Percentiles rank a stretch among this genome's conserved stretches.
phyloP scores from a whole-genome alignment of 2,797 vertebrate genomes.

The Potorous gilbertii region DNA sequence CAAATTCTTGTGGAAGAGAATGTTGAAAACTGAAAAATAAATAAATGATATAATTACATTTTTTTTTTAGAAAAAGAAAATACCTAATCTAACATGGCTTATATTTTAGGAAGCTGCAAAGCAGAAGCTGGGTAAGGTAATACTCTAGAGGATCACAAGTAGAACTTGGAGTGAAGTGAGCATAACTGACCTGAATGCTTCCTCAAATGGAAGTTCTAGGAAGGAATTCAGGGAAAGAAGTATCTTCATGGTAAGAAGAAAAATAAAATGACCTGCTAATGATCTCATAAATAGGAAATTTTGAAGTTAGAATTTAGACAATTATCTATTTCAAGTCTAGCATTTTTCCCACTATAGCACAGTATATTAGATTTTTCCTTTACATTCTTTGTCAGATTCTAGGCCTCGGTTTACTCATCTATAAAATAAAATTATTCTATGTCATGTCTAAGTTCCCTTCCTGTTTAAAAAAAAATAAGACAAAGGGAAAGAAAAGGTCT shows the following conservation, averaged over 20 bases:
- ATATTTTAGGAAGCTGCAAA: neutral
- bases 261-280: neutral
- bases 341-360: neutral
- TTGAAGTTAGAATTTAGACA: neutral
- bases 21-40: no score
- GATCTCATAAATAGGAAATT: neutral
- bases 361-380: neutral
- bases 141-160: neutral
- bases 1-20: no score
- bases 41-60: no score
- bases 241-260: neutral
- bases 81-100: neutral
- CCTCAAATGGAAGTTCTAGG: neutral
- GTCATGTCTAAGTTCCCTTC: neutral
- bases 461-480: neutral
- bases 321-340: neutral
- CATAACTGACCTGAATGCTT: neutral
- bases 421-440: neutral
- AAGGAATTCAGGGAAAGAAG: neutral
- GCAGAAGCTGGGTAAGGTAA: neutral
- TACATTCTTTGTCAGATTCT: neutral
- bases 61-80: neutral
- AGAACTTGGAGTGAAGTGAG: neutral
- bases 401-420: neutral
- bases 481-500: neutral